A percentile compares a stretch with the other conserved stretches of the same genome.
These are phyloP conservation scores for Noctilio leporinus DNA, from an alignment of 2,113 vertebrate genomes.

Conservation along the genomic window DNA sequence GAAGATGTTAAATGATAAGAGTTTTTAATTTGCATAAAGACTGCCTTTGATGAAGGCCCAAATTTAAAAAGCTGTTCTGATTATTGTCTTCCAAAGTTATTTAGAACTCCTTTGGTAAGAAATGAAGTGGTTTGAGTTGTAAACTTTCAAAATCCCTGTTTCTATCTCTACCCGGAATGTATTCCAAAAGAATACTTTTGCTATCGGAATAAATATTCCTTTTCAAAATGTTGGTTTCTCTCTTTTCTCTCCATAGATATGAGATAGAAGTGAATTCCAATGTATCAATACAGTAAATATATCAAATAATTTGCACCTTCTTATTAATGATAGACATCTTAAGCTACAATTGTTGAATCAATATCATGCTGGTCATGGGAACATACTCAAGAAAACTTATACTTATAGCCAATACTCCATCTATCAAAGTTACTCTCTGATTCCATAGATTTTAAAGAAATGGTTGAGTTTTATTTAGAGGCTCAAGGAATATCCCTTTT, in stretches of 20 bases:
- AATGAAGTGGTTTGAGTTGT: neutral
- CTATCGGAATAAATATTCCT: neutral
- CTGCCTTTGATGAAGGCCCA: neutral
- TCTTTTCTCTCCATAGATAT: neutral
- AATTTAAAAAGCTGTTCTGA: neutral
- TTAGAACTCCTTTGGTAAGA: neutral
- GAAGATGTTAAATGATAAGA: neutral
- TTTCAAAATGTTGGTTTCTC: neutral
- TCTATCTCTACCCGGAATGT: neutral
- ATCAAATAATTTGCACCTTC: neutral
- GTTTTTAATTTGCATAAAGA: conserved; percentile 19
- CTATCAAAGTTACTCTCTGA: neutral
- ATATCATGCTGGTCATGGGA: neutral
- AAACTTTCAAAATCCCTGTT: conserved; percentile 2
- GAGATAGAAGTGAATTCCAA: neutral
- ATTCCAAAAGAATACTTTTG: neutral
- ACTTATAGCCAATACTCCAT: neutral
- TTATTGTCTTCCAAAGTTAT: neutral
- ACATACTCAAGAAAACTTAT: neutral
- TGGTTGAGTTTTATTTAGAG: neutral
- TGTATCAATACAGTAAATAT: neutral
- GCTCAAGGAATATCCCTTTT: neutral
- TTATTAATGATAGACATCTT: neutral
- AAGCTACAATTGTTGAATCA: conserved; percentile 9
- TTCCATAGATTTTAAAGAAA: conserved; percentile 25